A percentile compares a stretch with the other conserved stretches of the same genome.
Conservation (phyloP, 2,797 vertebrate species). For the Lagothrix lagotricha region DNA sequence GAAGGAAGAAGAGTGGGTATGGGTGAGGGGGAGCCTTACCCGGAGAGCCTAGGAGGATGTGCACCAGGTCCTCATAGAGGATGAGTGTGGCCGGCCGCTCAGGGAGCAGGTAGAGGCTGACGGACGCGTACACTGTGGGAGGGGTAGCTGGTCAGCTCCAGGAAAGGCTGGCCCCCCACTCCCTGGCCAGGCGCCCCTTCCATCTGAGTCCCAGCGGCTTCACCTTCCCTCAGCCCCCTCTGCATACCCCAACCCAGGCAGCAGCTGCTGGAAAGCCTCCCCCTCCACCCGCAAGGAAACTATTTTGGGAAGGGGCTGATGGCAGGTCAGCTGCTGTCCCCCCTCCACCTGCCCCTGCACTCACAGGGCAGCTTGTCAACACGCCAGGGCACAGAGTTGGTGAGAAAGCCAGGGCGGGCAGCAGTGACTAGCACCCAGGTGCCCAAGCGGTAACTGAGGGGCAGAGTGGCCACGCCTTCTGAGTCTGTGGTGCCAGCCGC, state of each 20-base stretch:
- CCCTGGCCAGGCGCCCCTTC: neutral
- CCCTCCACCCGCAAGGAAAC: conserved; percentile 40
- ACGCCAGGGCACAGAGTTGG: conserved; percentile 96
- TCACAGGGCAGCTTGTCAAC: conserved; percentile 95
- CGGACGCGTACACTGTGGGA: conserved; percentile 91
- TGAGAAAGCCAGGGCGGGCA: conserved; percentile 92
- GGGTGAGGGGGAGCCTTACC: conserved; percentile 83
- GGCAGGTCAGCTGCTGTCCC: conserved; percentile 57
- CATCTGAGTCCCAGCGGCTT: neutral
- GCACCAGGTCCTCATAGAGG: conserved; percentile 96
- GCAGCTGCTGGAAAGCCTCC: conserved; percentile 66
- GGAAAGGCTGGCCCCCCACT: neutral
- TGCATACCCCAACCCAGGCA: conserved; percentile 42
- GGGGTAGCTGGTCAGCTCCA: neutral
- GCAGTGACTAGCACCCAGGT: conserved; percentile 96
- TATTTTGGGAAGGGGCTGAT: conserved; percentile 70
- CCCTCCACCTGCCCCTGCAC: conserved; percentile 75
- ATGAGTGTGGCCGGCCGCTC: conserved; percentile 97
- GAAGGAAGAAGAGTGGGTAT: neutral
- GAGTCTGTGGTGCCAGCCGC: conserved; percentile 88
- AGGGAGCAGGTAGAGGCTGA: conserved; percentile 95
- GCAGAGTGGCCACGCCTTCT: conserved; percentile 89
- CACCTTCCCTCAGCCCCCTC: neutral
- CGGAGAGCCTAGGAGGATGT: conserved; percentile 95
- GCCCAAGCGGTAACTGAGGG: conserved; percentile 91